Conservation (phyloP, 35 echinoderm and acorn worm genomes). For the Lytechinus pictus region DNA sequence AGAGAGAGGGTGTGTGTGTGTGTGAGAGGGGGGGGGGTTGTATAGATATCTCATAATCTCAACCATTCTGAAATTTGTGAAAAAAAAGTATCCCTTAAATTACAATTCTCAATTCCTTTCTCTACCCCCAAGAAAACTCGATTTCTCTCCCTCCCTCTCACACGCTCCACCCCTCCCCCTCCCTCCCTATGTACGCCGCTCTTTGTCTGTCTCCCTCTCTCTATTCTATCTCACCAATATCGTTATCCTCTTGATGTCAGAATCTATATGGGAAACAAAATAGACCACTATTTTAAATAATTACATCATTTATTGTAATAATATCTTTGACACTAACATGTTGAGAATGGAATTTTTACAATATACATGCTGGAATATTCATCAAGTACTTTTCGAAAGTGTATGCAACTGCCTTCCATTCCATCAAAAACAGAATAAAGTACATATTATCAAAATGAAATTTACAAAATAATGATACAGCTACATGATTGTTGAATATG, state of each 20-base stretch:
- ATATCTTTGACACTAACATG: not conserved
- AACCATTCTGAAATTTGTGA: too few relatives aligned
- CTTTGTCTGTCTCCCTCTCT: too few relatives aligned
- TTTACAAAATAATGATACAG: not conserved
- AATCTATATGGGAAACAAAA: not conserved
- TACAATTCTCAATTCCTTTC: too few relatives aligned
- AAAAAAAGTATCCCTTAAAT: too few relatives aligned
- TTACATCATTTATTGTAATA: not conserved
- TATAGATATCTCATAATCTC: too few relatives aligned
- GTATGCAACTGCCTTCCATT: not conserved
- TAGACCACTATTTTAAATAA: not conserved
- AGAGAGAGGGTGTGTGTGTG: too few relatives aligned
- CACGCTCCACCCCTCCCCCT: too few relatives aligned
- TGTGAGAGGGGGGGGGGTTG: too few relatives aligned
- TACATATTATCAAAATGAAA: not conserved
- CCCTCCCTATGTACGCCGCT: too few relatives aligned
- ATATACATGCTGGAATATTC: not conserved
- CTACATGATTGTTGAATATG: not conserved
- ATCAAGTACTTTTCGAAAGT: not conserved
- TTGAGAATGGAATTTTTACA: not conserved
- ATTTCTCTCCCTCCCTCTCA: not conserved
- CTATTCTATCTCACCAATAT: too few relatives aligned
- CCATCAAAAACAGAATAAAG: not conserved
- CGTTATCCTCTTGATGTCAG: not conserved
- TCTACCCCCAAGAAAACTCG: too few relatives aligned